Base-by-base conservation (phyloP, 2,797 vertebrate species). In the Hippocampus kuda region DNA sequence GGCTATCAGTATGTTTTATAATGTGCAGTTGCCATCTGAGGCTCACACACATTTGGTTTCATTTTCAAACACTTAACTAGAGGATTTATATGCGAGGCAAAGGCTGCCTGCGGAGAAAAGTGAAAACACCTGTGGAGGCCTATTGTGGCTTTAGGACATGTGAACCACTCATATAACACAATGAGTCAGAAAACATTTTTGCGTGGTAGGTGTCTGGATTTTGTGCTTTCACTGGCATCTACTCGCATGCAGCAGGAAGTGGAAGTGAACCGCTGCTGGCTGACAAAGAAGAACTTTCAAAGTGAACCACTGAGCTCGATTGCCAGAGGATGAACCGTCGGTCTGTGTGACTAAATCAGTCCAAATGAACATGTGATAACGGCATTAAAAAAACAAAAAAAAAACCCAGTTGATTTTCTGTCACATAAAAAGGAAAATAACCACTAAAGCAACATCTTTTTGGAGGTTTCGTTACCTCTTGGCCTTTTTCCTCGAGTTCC, bases 401-500 rank as follows among this genome's bases (percentile, higher is more conserved):
- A 51, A 46, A 13, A 27, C 26, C 8, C 34, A 18, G 27, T 48
- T 48, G 13, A 27, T 24, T 65, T 26, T 49, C 12, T 27, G 22
- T 22, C 10, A 64, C 12, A 44, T 26, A 15, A 22, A 64, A 24
- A 5, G 12, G 20, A n/a, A 5, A 44, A 15, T 18, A 51, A 18
- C 13, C 16, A 49, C 4, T 51, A 22, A 64, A 41, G 4, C 18
- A n/a, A 22, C 4, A 24, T 18, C 2, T 5, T 4, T n/a, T n/a
- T 44, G 10, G 10, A 11, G 42, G 42, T 12, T 1, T 66, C 7
- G 71, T 79, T 84, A 98, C 97, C 97, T 96, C 93, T 91, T 97
- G 80, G 88, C 84, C 82, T 94, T 96, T 88, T 91, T 95, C 92
- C 95, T 87, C 62, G 94, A 94, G 90, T 97, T 97, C 91, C 96